A percentile compares a stretch with the other conserved stretches of the same genome.
Evolutionary conservation across 2,113 vertebrate species (phyloP).

Genomic region (Odocoileus hemionus): DNA sequence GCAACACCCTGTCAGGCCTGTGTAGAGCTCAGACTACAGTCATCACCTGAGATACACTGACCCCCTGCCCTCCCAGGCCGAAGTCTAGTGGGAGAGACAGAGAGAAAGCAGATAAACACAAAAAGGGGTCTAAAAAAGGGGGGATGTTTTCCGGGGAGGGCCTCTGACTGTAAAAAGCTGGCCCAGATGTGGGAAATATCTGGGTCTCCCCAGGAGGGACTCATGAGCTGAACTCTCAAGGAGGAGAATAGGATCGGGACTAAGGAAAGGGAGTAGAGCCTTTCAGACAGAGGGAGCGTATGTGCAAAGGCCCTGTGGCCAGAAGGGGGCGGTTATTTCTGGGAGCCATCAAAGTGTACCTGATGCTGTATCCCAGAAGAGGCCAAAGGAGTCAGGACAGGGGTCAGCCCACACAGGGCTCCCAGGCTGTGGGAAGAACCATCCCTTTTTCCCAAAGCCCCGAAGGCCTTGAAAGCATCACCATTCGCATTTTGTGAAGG

Average conservation of each 20-base stretch:
- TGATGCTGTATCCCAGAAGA: not conserved
- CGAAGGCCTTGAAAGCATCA: not conserved
- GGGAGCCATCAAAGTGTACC: not conserved
- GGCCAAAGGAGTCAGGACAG: not conserved
- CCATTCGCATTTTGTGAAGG: not conserved
- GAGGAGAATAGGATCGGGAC: not conserved
- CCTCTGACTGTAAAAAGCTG: not conserved
- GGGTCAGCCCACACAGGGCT: not conserved
- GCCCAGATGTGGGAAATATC: not conserved
- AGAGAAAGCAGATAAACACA: not conserved
- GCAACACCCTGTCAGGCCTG: not conserved
- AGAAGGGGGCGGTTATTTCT: not conserved
- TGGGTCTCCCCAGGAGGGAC: not conserved
- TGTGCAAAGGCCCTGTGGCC: not conserved
- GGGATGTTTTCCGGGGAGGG: not conserved
- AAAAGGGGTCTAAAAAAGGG: not conserved
- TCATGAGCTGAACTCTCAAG: not conserved
- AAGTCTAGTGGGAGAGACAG: not conserved
- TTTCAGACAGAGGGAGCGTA: not conserved
- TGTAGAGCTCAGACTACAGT: not conserved
- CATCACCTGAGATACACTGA: not conserved
- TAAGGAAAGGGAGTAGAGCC: not conserved
- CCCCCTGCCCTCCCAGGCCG: not conserved
- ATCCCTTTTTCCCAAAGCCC: not conserved
- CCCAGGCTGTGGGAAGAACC: not conserved